Evolutionary conservation across 1,140 invertebrate species (phyloP), one percentile per base, ranked within the genome.

Genomic region (Aphelenchoides fujianensis): DNA sequence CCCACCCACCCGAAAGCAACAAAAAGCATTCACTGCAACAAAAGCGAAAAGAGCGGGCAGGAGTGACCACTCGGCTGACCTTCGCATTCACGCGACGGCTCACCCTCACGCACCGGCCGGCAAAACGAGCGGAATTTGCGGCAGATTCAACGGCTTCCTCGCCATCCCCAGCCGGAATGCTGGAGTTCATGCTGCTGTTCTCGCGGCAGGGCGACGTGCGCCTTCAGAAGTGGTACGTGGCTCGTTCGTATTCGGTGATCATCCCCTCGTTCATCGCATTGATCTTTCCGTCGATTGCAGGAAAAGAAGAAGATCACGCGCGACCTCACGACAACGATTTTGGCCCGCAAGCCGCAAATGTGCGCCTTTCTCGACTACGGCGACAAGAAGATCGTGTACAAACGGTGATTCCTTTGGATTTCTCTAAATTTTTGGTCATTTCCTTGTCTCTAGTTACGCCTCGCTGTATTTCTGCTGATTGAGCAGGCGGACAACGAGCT

Each of bases 391-490:
- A 90, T 99, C 83, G 96, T 98, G 55, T 99, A 98, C 84, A 98
- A 98, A 89, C 91, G 95, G 94, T n/a, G n/a, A n/a, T n/a, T n/a
- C n/a, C n/a, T n/a, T n/a, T n/a, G n/a, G 31, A 67, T 30, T 72
- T 30, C 36, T 72, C 3, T 66, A 73, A n/a, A 19, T 61, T n/a
- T n/a, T n/a, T n/a, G n/a, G n/a, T n/a, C n/a, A n/a, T n/a, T n/a
- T n/a, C n/a, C 16, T 30, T 61, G 28, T 27, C 80, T 75, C 75
- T 79, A 97, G 95, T 86, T 98, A 98, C 88, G 96, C 96, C 41
- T 97, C 95, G 86, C 89, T 99, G 72, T 98, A 98, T 86, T 99
- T 99, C 86, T 98, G 95, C 84, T 97, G 94, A 95, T 98, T 85
- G 96, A 99, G 84, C 92, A 95, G 83, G 91, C 92, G 80, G 96